Percentiles rank a stretch among this genome's conserved stretches.
These are phyloP conservation scores for Pangasius sanitwongsei DNA, from an alignment of 2,797 vertebrate genomes.

Conservation along the genomic window DNA sequence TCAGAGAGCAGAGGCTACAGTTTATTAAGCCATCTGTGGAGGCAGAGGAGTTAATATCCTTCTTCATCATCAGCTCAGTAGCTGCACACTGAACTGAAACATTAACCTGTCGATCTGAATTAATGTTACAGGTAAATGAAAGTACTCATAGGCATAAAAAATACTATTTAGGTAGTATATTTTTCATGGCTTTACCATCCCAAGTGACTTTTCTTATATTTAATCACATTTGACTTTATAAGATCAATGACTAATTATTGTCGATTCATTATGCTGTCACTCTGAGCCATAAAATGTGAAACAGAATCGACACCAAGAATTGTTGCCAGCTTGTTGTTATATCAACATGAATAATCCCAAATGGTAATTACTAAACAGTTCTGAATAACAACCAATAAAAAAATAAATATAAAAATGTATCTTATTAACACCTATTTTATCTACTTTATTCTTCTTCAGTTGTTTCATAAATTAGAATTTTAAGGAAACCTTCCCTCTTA, in stretches of 20 bases:
- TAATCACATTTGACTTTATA: not conserved
- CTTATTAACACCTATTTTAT: not conserved
- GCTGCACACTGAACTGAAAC: conserved; percentile 33
- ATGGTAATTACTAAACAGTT: not conserved
- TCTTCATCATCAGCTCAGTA: conserved; percentile 35
- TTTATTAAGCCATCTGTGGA: conserved; percentile 34
- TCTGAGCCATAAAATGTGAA: not conserved
- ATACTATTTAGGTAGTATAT: not conserved
- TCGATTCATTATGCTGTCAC: not conserved
- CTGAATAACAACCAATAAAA: not conserved
- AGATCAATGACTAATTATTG: not conserved
- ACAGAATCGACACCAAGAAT: not conserved
- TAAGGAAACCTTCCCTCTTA: not conserved
- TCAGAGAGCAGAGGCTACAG: conserved; percentile 10
- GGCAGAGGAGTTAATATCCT: conserved; percentile 36
- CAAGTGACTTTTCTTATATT: not conserved
- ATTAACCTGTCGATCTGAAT: conserved; percentile 23
- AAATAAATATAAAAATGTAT: not conserved
- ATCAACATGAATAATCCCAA: not conserved
- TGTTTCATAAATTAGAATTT: not conserved
- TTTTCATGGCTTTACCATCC: not conserved
- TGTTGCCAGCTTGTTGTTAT: not conserved
- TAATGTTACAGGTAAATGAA: conserved; percentile 16
- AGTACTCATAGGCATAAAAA: not conserved
- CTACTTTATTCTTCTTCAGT: not conserved